Base-by-base conservation (phyloP, 1,140 invertebrate genomes). In the Eriocheir sinensis region DNA sequence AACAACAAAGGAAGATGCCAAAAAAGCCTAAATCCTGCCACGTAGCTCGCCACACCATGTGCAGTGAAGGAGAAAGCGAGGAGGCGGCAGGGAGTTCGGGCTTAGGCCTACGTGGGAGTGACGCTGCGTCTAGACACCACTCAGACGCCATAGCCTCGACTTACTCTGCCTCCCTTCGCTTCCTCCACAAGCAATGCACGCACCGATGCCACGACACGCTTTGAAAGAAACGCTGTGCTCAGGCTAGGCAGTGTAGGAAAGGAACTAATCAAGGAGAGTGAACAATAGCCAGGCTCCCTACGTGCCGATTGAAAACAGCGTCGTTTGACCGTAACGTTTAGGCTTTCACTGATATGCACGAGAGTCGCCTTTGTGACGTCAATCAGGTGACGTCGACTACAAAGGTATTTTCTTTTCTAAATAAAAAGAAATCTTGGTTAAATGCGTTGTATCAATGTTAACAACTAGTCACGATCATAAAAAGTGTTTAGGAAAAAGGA, bases 1-100 rank as follows among this genome's bases (percentile, higher is more conserved):
- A 72, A 72, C 60, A 72, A 72, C 60, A 72, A 72, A 72, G 60
- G 60, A 72, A 72, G 60, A 72, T n/a, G 9, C 60, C 60, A 72
- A 72, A 72, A 72, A 72, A 72, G 60, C 60, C 60, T 72, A 72
- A 72, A 72, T 72, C 60, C 60, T 72, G 60, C 60, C 60, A 72
- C 60, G n/a, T n/a, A 72, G 60, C 60, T 72, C 81, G 38, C 32
- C 32, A 34, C 6, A 0, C 40, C 88, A 89, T 32, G 88, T 89
- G 88, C 88, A 89, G 88, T 89, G 88, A 36, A n/a, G 88, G 41
- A 53, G 88, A 89, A 89, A 53, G 41, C 88, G 6, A 53, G 44
- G 41, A 4, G 44, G 88, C 38, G 85, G 85, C 34, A 17, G 85
- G 85, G 40, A 44, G 34, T 30, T 36, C 0, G 38, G 38, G 4